A percentile compares a stretch with the other conserved stretches of the same genome.
Evolutionary conservation across 2,113 vertebrate genomes (phyloP).

Genomic region (Leptosomus discolor): DNA sequence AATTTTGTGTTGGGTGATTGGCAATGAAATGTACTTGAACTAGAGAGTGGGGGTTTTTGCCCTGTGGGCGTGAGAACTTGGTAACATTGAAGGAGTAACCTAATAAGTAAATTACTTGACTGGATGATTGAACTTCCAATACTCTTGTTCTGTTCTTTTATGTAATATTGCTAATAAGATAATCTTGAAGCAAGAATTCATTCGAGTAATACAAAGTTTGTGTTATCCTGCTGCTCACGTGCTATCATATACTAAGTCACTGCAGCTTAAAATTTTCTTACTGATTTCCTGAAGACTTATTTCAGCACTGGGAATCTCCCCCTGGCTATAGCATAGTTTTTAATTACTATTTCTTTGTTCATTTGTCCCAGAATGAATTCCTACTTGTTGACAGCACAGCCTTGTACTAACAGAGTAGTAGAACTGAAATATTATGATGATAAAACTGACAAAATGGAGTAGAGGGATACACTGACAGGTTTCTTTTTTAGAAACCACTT

Average conservation of each 20-base stretch:
- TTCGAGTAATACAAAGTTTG: not conserved
- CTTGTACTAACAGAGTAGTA: not conserved
- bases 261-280: not conserved
- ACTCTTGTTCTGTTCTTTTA: not conserved
- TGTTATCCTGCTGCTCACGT: not conserved
- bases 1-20: not conserved
- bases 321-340: not conserved
- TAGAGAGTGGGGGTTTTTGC: not conserved
- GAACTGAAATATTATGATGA: not conserved
- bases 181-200: not conserved
- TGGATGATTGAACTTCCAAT: not conserved
- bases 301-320: not conserved
- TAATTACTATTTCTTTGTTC: not conserved
- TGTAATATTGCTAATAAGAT: not conserved
- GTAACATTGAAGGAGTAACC: not conserved
- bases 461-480: not conserved
- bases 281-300: constrained; percentile 6
- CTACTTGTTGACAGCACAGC: not conserved
- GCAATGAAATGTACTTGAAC: not conserved
- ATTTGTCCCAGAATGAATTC: not conserved
- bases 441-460: not conserved
- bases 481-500: not conserved
- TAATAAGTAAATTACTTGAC: not conserved
- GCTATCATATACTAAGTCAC: not conserved
- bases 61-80: not conserved